Base-by-base conservation (phyloP, 2,113 vertebrate genomes). In the Urocitellus parryii region DNA sequence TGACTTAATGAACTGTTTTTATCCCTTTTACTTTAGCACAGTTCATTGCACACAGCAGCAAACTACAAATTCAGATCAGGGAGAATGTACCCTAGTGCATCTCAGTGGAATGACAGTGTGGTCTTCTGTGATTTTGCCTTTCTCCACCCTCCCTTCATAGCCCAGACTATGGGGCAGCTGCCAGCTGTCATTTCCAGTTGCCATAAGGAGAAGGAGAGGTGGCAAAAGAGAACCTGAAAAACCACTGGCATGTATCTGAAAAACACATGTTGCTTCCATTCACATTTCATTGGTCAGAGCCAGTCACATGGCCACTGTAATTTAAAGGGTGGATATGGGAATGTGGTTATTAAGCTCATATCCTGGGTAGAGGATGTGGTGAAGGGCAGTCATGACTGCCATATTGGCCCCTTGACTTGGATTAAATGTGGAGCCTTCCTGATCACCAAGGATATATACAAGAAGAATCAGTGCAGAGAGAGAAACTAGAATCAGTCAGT, bases 1-100 rank as follows among this genome's bases (percentile, higher is more conserved):
- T 94, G 45, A 93, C 39, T 89, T 89, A 61, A 58, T 81, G 77
- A 84, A 58, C n/a, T 27, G 53, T 68, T 53, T 86, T 16, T 67
- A 56, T 68, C 12, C 10, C 17, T 76, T 82, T 84, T 45, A 51
- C 58, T 39, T 94, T 85, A 81, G 48, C 25, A 51, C 14, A 70
- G 68, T 68, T 42, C 48, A 17, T 94, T 73, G 45, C 37, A 77
- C 45, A 73, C n/a, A 63, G 51, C 48, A n/a, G 27, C 27, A 61
- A 45, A 53, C 34, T 93, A 18, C n/a, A 89, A 17, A 92, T 79
- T 86, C 29, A 67, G 16, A 48, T 68, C 29, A 20, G 29, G 61
- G 22, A 83, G 65, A 76, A 17, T 16, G 51, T 32, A 86, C 16
- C 32, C 51, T 70, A 9, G 0, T 77, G 4, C 90, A 48, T 51